Base-by-base conservation (phyloP, 2,888 invertebrate species). In the Sclerodermus sp. region DNA sequence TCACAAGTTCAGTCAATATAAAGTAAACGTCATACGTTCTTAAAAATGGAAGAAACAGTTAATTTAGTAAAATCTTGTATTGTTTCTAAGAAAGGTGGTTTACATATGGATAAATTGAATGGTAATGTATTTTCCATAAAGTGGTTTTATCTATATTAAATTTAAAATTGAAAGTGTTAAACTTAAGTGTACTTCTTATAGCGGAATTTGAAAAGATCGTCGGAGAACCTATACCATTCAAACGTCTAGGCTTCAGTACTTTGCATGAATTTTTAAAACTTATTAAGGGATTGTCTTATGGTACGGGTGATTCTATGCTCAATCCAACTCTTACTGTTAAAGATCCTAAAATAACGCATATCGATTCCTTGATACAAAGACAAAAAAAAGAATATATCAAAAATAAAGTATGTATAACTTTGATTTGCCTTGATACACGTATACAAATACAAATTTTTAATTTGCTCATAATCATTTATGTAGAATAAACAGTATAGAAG, bases 181-280 rank as follows among this genome's bases (percentile, higher is more conserved):
- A n/a, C 3, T 34, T 12, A n/a, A 34, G 4, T 34, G 4, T 34
- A 6, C 12, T 14, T 2, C 12, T 46, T 39, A n/a, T n/a, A 53
- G 53, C 42, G 16, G 55, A 55, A 3, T 55, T 49, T 37, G 30
- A 42, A 34, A 39, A 23, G 29, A 36, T 50, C 29, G 50, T 53
- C 29, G 66, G 64, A n/a, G 39, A 39, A 32, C 41, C 46, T 10
- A 63, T 66, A 17, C 66, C 66, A 0, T 63, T 60, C 17, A 18
- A 40, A 14, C 43, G 46, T 17, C 45, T 60, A 23, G 66, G 66
- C 5, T 66, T 55, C 30, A 29, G 23, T 5, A 55, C 18, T 42
- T 53, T 66, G 1, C 44, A 41, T 13, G 45, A 53, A 12, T 49
- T 58, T 23, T 42, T 66, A 12, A 44, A 13, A 23, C 39, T 38